Base-by-base conservation (phyloP, 2,888 invertebrate genomes). In the Cerastis rubricosa region DNA sequence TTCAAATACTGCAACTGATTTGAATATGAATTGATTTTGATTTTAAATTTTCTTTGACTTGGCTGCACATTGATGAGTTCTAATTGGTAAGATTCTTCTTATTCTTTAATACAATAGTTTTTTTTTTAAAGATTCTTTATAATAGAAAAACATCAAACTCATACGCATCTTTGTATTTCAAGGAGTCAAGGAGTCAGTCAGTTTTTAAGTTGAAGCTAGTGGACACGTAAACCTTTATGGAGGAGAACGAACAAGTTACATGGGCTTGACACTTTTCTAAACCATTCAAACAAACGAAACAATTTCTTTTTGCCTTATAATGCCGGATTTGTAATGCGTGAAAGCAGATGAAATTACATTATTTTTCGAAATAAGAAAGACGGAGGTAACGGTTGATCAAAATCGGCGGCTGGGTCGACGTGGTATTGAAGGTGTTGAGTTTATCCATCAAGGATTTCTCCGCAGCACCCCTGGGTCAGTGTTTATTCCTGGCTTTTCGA, bases 21-120 rank as follows among this genome's bases (percentile, higher is more conserved):
- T 40, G 7, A n/a, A n/a, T n/a, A n/a, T n/a, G n/a, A n/a, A n/a
- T n/a, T n/a, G n/a, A n/a, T n/a, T n/a, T n/a, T n/a, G n/a, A n/a
- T n/a, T n/a, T n/a, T n/a, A n/a, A 49, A 40, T 71, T 71, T 67
- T 47, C 8, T 14, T 67, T 67, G n/a, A 25, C 19, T 6, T 68
- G 17, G 25, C 25, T 49, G 25, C 25, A 19, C 9, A 29, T 22
- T 43, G 40, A 25, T 54, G 12, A 5, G 12, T 45, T 19, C 2
- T 9, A n/a, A n/a, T 69, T 49, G 9, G 19, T 25, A 19, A 17
- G 25, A 61, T n/a, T 51, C 1, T 9, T 35, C 5, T n/a, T n/a
- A 17, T 25, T 9, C 14, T 25, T n/a, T n/a, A n/a, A n/a, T 25
- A 25, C 12, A 57, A n/a, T n/a, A n/a, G 11, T 35, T 35, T 35